These are phyloP conservation scores for Sorex fumeus DNA, from an alignment of 2,113 vertebrate genomes.

Conservation along the genomic window DNA sequence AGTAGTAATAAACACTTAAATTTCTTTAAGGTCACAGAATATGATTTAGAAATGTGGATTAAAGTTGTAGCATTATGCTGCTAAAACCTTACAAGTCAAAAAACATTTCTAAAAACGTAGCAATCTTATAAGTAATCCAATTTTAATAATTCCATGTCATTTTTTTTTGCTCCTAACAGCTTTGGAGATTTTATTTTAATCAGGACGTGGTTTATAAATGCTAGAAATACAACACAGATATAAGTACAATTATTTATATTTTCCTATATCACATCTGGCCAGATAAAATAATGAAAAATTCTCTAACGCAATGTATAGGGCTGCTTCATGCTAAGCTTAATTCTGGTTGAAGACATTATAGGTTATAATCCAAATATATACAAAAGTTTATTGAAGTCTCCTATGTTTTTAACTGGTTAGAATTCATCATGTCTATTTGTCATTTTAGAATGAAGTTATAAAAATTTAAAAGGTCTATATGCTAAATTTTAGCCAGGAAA, in stretches of 20 bases:
- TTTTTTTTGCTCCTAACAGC: slow-evolving; percentile 64
- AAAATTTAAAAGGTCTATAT: slow-evolving; percentile 47
- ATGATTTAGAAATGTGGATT: slow-evolving; percentile 75
- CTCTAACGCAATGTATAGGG: background rate
- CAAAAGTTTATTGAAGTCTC: slow-evolving; percentile 64
- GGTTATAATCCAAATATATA: slow-evolving; percentile 64
- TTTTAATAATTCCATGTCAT: slow-evolving; percentile 76
- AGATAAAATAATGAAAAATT: slow-evolving; percentile 32
- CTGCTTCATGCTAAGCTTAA: slow-evolving; percentile 53
- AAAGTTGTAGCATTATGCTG: slow-evolving; percentile 69
- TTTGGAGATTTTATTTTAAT: slow-evolving; percentile 70
- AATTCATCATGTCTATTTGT: slow-evolving; percentile 70
- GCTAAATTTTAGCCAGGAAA: background rate
- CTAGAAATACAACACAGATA: slow-evolving; percentile 30
- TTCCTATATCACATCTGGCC: slow-evolving; percentile 18
- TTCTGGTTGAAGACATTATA: background rate
- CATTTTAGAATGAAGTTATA: slow-evolving; percentile 39
- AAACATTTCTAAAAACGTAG: slow-evolving; percentile 80
- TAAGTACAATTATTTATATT: slow-evolving; percentile 42
- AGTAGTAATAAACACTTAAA: slow-evolving; percentile 83
- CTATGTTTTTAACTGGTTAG: slow-evolving; percentile 38
- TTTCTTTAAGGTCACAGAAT: slow-evolving; percentile 78
- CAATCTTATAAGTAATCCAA: slow-evolving; percentile 77
- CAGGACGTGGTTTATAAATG: slow-evolving; percentile 61
- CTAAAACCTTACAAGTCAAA: slow-evolving; percentile 72